Evolutionary conservation across 2,797 vertebrate genomes (phyloP).

Genomic region (Channallabes apus): DNA sequence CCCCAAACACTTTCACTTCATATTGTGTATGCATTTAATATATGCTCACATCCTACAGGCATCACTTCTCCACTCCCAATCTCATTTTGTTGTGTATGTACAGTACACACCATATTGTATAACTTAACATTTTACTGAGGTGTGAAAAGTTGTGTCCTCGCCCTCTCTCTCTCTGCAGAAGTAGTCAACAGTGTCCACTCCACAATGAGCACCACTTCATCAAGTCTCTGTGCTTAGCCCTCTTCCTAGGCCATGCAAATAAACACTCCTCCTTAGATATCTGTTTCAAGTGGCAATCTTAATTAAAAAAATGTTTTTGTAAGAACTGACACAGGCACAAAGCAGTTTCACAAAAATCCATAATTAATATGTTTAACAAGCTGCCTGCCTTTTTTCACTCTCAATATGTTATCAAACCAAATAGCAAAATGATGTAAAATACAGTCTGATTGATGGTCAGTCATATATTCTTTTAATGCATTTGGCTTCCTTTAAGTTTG

Average conservation of each 20-base stretch:
- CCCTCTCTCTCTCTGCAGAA: background rate
- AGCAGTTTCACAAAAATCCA: background rate
- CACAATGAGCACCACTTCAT: constrained; percentile 7
- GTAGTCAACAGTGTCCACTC: constrained; percentile 1
- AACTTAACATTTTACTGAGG: background rate
- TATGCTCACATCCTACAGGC: background rate
- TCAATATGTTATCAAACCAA: background rate
- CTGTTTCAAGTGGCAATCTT: background rate
- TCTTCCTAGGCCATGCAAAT: background rate
- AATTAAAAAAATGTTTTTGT: background rate
- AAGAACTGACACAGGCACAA: background rate
- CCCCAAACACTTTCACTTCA: background rate
- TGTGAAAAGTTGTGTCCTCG: background rate
- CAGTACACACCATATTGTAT: background rate
- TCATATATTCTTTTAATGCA: background rate
- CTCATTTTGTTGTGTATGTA: background rate
- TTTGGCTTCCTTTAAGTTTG: background rate
- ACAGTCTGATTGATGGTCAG: background rate
- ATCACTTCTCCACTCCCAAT: background rate
- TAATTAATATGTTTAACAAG: background rate
- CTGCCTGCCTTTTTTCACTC: background rate
- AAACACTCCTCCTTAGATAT: background rate
- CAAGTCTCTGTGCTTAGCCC: background rate
- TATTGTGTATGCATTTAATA: background rate
- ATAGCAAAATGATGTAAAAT: background rate